Conservation (phyloP, 2,888 invertebrate species). For the Aporophyla lueneburgensis region DNA sequence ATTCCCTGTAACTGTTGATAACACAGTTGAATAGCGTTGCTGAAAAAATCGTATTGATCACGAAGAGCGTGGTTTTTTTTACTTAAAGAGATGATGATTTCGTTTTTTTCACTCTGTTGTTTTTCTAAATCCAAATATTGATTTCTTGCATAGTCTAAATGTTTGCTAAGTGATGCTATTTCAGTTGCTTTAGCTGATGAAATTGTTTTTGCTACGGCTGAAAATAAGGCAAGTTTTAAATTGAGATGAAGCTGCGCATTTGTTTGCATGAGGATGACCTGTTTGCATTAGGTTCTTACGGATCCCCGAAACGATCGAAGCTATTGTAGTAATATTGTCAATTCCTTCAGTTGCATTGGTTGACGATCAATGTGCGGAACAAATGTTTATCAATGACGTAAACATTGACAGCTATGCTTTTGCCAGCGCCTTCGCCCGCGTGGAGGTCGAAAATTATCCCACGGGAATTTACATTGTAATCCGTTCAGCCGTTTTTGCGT, state of each 20-base stretch:
- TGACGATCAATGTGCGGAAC: too few species aligned
- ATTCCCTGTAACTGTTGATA: conserved; percentile 76
- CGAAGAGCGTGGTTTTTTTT: conserved; percentile 70
- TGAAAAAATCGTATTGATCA: conserved; percentile 71
- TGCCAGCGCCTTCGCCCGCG: too few species aligned
- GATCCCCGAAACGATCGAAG: too few species aligned
- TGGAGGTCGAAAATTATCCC: too few species aligned
- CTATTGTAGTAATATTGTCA: too few species aligned
- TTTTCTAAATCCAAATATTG: conserved; percentile 71
- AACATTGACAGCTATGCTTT: too few species aligned
- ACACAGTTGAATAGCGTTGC: conserved; percentile 75
- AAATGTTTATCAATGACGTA: too few species aligned
- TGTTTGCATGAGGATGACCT: neutral
- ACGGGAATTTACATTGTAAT: too few species aligned
- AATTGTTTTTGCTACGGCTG: conserved; percentile 77
- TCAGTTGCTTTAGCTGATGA: conserved; percentile 75
- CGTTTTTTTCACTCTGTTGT: conserved; percentile 65
- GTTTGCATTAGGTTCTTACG: neutral
- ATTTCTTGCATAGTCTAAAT: conserved; percentile 70
- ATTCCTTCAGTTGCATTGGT: too few species aligned
- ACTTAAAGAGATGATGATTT: conserved; percentile 66
- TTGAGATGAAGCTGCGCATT: neutral
- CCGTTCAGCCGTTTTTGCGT: too few species aligned
- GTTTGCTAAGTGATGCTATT: conserved; percentile 67
- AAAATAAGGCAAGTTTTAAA: conserved; percentile 45